Conservation (phyloP, 2,797 vertebrate species). For the Phrynocephalus vlangalii region DNA sequence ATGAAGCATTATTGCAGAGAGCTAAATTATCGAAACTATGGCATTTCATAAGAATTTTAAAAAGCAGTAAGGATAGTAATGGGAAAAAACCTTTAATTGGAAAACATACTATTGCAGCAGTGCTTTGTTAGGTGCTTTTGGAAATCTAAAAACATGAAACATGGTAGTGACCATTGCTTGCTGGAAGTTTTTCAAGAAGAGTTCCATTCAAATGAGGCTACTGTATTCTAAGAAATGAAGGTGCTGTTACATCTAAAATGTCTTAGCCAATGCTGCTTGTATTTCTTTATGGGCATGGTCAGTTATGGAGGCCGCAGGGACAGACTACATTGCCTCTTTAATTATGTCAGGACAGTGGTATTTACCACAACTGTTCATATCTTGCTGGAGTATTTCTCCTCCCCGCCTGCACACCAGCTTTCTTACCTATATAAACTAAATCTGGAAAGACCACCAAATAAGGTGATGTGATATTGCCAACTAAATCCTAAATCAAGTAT, state of each 20-base stretch:
- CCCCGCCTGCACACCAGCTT: not conserved
- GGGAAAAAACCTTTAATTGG: slow-evolving; percentile 61
- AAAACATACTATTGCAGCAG: slow-evolving; percentile 58
- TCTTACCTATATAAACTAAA: not conserved
- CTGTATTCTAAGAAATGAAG: not conserved
- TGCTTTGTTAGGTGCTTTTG: slow-evolving; percentile 38
- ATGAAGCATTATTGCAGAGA: slow-evolving; percentile 63
- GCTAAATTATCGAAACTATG: slow-evolving; percentile 70
- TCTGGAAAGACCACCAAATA: not conserved
- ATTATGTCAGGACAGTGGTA: not conserved
- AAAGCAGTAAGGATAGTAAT: slow-evolving; percentile 66
- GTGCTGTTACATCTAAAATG: not conserved
- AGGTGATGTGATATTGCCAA: not conserved
- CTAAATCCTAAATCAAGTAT: not conserved
- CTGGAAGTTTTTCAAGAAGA: not conserved
- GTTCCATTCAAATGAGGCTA: slow-evolving; percentile 26
- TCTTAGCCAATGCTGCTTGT: not conserved
- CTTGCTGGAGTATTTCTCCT: not conserved
- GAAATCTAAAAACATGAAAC: slow-evolving; percentile 38
- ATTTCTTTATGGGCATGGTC: not conserved
- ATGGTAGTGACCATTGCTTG: not conserved
- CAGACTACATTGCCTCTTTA: not conserved
- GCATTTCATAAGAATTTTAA: slow-evolving; percentile 75
- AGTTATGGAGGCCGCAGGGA: not conserved
- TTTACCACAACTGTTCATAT: not conserved